phyloP scores from a whole-genome alignment of 2,113 vertebrate genomes.

The Cebus imitator region DNA sequence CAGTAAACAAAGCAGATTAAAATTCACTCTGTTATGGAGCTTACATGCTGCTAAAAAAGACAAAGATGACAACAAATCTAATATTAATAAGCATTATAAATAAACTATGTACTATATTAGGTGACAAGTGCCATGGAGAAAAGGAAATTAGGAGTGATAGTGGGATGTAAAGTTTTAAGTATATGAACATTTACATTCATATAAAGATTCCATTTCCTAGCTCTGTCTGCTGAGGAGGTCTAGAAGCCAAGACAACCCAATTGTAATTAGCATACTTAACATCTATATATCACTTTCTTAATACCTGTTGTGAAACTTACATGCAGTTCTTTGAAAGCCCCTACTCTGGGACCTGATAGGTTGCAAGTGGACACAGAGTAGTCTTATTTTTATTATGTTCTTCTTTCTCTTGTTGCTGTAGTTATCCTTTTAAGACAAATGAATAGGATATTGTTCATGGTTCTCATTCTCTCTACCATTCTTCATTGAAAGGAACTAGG shows the following conservation, averaged over 20 bases:
- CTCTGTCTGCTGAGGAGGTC: not conserved
- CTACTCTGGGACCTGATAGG: no score
- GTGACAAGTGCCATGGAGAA: not conserved
- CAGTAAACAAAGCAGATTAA: not conserved
- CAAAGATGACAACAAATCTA: not conserved
- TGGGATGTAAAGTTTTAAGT: not conserved
- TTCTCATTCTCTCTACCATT: not conserved
- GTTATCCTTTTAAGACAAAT: no score
- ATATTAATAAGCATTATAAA: not conserved
- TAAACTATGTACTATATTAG: not conserved
- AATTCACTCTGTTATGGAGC: not conserved
- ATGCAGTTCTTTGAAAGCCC: no score
- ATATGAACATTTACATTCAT: not conserved
- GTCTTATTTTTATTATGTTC: no score
- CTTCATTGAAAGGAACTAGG: not conserved
- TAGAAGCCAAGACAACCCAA: not conserved
- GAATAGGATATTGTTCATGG: no score
- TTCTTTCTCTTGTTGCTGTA: no score
- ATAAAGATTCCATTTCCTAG: not conserved
- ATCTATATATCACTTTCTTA: not conserved
- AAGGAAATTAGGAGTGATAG: not conserved
- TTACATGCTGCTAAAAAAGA: not conserved
- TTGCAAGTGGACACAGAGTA: no score
- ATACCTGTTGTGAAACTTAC: no score
- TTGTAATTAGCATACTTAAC: not conserved